Evolutionary conservation across 2,888 invertebrate genomes (phyloP).

Genomic region (Caradrina kadenii): DNA sequence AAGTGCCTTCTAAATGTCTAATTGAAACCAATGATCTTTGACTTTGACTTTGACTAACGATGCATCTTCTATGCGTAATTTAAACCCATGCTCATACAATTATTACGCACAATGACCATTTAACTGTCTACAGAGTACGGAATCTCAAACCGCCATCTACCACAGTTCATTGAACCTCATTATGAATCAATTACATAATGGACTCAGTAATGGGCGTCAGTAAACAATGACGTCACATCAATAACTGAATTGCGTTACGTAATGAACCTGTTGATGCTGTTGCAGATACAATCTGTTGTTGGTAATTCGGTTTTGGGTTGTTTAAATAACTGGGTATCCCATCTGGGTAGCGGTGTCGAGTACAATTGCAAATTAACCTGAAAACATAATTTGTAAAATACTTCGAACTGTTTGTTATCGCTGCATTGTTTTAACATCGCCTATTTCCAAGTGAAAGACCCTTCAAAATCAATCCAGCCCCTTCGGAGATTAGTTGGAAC

Average conservation of each 20-base stretch:
- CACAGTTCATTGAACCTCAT: background rate
- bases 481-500: too few relatives aligned
- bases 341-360: background rate
- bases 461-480: too few relatives aligned
- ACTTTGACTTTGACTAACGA: background rate
- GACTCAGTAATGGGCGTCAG: background rate
- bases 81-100: slow-evolving; percentile 7
- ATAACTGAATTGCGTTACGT: slow-evolving; percentile 30
- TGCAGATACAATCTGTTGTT: slow-evolving; percentile 26
- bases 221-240: slow-evolving; percentile 20
- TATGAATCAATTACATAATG: slow-evolving; percentile 14
- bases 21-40: too few relatives aligned
- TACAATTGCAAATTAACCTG: too few relatives aligned
- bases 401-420: too few relatives aligned
- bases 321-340: slow-evolving; percentile 5
- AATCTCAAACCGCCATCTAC: background rate
- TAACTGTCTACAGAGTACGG: background rate
- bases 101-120: slow-evolving; percentile 9
- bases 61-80: background rate
- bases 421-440: too few relatives aligned
- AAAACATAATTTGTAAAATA: too few relatives aligned
- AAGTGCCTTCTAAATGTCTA: too few relatives aligned
- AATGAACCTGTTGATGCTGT: slow-evolving; percentile 38
- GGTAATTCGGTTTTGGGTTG: slow-evolving; percentile 9
- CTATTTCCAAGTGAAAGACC: too few relatives aligned